Percentiles rank a stretch among this genome's conserved stretches.
phyloP scores from a whole-genome alignment of 2,797 vertebrate genomes.

The Lycodopsis pacificus region DNA sequence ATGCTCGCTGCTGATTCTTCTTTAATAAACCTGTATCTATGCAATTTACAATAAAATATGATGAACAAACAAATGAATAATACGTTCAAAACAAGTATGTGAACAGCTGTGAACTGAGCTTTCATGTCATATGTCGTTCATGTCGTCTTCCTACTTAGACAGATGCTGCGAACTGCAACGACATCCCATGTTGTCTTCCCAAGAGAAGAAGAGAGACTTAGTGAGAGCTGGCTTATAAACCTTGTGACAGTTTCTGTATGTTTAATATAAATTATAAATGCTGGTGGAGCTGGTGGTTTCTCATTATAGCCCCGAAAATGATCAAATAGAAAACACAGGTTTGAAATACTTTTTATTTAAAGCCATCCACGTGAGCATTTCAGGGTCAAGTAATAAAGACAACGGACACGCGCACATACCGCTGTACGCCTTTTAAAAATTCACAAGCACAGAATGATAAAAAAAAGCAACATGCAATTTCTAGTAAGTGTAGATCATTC shows the following conservation, averaged over 20 bases:
- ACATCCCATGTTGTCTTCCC: constrained; percentile 35
- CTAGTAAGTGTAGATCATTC: constrained; percentile 23
- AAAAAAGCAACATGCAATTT: constrained; percentile 59
- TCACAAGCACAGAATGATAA: constrained; percentile 51
- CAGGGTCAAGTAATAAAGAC: constrained; percentile 34
- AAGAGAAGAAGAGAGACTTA: constrained; percentile 27
- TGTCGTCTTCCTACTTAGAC: constrained; percentile 38
- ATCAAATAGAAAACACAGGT: constrained; percentile 11
- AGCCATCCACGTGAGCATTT: constrained; percentile 51
- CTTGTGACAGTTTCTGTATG: neutral
- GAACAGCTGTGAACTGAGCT: constrained; percentile 34
- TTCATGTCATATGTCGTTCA: constrained; percentile 54
- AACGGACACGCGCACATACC: neutral
- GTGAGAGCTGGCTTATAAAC: constrained; percentile 16
- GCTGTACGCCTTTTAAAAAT: constrained; percentile 29
- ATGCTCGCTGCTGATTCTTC: neutral
- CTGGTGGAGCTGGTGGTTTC: neutral
- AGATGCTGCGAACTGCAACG: constrained; percentile 45
- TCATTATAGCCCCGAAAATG: neutral
- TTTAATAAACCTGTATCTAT: constrained; percentile 1
- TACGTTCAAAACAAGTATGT: too few relatives aligned
- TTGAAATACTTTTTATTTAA: constrained; percentile 73
- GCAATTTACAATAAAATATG: too few relatives aligned
- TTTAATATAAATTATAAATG: constrained; percentile 17
- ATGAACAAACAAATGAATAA: too few relatives aligned